Evolutionary conservation across 1,140 invertebrate species (phyloP).

Genomic region (Apis mellifera): Amel_HAv3.1 CM009931.2:3231001-3231500

Average conservation of each 20-base stretch:
- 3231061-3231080: slow-evolving; percentile 1
- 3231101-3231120: neutral
- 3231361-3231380: neutral
- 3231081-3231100: neutral
- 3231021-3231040: neutral
- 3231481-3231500: neutral
- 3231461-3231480: slow-evolving; percentile 48
- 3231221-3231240: neutral
- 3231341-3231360: neutral
- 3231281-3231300: neutral
- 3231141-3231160: neutral
- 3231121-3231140: neutral
- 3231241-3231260: neutral
- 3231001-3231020: too few relatives aligned
- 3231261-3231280: neutral
- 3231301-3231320: neutral
- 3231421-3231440: slow-evolving; percentile 37
- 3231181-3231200: neutral
- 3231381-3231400: neutral
- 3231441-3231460: slow-evolving; percentile 56
- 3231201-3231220: neutral
- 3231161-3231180: neutral
- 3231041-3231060: neutral
- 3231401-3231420: neutral
- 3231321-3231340: neutral